Evolutionary conservation across 2,113 vertebrate species (phyloP), one percentile per base, ranked within the genome.

Genomic region (Boulengeromyrus knoepffleri): DNA sequence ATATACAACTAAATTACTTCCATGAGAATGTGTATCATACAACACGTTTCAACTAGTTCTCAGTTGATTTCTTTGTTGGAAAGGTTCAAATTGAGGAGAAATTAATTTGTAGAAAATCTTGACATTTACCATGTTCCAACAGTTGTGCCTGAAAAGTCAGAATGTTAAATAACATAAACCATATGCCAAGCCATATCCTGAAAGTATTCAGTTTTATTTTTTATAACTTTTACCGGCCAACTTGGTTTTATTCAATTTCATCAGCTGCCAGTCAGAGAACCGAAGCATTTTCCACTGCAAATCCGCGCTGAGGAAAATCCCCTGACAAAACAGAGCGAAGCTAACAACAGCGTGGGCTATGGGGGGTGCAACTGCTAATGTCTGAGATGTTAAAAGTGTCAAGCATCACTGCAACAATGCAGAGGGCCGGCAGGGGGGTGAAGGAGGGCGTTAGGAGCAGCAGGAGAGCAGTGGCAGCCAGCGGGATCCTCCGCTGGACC

Each of bases 71-170:
- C 90, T 87, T 89, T 74, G 89, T 92, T 88, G 89, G 45, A 85
- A 90, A 90, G 91, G 92, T 90, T 91, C 89, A 93, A 93, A 88
- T 90, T 56, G 47, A 74, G 92, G 83, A 92, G 91, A 93, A 93
- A 92, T 91, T 56, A 89, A 92, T 92, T 85, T 88, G 89, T 93
- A 87, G 92, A 94, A 94, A 95, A 94, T 89, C 88, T 21, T 94
- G 93, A 95, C 94, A 94, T 95, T 95, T 94, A 93, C 93, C 94
- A 93, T 92, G 92, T 95, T 95, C 94, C 94, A 94, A 93, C 92
- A 94, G 90, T 46, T 66, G n/a, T 89, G 80, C 92, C 93, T 42
- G 91, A 90, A 92, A 93, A 91, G 66, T 91, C 93, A 92, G 90
- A 91, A 94, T 94, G 92, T 94, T 92, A 94, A 96, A 95, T 94